These are phyloP conservation scores for Microhierax caerulescens DNA, from an alignment of 2,797 vertebrate species.

Conservation along the genomic window DNA sequence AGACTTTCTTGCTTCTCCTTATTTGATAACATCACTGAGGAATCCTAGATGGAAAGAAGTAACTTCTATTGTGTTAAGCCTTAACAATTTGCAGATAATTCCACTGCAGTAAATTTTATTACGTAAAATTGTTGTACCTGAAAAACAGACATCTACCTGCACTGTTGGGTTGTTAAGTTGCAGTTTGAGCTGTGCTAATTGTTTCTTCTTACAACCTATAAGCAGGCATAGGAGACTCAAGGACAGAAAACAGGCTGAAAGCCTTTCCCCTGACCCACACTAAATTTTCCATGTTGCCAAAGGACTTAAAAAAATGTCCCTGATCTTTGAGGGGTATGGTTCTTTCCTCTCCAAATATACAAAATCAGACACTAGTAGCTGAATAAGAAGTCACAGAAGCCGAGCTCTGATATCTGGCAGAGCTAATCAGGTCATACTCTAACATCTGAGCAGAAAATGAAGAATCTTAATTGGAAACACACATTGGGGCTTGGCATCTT, in stretches of 20 bases:
- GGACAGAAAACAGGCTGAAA: neutral
- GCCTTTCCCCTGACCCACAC: neutral
- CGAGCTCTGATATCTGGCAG: neutral
- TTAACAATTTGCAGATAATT: neutral
- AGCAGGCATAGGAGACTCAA: neutral
- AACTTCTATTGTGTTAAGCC: neutral
- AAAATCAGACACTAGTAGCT: neutral
- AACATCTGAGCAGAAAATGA: constrained; percentile 14
- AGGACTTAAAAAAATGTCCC: neutral
- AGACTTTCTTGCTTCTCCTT: neutral
- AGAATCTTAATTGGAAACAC: constrained; percentile 21
- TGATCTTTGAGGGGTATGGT: neutral
- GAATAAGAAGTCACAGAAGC: neutral
- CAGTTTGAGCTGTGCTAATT: neutral
- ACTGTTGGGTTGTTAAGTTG: neutral
- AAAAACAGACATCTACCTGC: neutral
- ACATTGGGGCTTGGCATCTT: neutral
- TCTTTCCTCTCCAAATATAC: neutral
- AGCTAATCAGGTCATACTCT: constrained; percentile 21
- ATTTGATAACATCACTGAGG: neutral
- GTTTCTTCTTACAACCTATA: neutral
- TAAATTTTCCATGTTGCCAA: neutral
- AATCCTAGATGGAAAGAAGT: neutral
- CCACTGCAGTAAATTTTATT: neutral
- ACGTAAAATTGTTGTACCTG: neutral